These are phyloP conservation scores for Scaptomyza hsui DNA, from an alignment of 1,140 invertebrate genomes.

Conservation along the genomic window DNA sequence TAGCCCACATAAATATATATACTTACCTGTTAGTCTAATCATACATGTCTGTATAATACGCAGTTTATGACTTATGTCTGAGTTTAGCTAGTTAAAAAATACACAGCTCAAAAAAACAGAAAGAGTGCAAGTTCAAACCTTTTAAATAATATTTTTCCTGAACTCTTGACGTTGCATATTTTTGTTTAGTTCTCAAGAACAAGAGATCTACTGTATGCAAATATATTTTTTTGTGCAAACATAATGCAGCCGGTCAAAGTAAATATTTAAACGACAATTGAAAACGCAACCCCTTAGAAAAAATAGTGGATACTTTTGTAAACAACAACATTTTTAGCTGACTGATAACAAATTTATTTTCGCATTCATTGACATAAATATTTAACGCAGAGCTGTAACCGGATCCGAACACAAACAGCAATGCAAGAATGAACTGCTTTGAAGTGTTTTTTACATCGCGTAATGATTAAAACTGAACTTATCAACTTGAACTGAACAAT, in stretches of 20 bases:
- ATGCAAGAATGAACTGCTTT: slow-evolving; percentile 5
- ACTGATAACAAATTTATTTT: background rate
- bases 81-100: background rate
- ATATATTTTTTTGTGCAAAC: slow-evolving; percentile 33
- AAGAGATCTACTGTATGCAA: slow-evolving; percentile 25
- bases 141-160: slow-evolving; percentile 9
- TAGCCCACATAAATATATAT: too few relatives aligned
- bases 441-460: background rate
- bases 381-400: background rate
- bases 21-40: background rate
- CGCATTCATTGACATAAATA: background rate
- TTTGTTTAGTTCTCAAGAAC: slow-evolving; percentile 8
- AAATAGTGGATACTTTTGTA: background rate
- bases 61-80: background rate
- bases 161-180: slow-evolving; percentile 10
- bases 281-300: slow-evolving; percentile 1
- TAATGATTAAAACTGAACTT: background rate
- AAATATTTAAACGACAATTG: slow-evolving; percentile 32
- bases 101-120: background rate
- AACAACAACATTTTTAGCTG: slow-evolving; percentile 2
- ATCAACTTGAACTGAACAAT: background rate
- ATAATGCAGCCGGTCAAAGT: slow-evolving; percentile 25
- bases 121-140: background rate
- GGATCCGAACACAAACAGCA: background rate
- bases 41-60: background rate